These are phyloP conservation scores for Nerophis lumbriciformis DNA, from an alignment of 2,113 vertebrate genomes.

Conservation along the genomic window DNA sequence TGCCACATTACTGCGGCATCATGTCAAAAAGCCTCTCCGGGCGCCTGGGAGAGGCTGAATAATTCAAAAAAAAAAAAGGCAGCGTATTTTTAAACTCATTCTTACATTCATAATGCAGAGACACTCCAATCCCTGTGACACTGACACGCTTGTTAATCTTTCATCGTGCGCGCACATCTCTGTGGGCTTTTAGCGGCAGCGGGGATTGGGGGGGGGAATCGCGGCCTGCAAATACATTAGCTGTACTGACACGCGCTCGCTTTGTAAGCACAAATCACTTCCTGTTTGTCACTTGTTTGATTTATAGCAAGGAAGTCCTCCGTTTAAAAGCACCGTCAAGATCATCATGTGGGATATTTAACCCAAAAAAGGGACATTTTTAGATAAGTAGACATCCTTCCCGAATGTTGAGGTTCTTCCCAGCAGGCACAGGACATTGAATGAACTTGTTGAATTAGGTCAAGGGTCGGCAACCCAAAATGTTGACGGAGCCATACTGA, in stretches of 20 bases:
- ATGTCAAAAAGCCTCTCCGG: constrained; percentile 26
- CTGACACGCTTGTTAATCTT: constrained; percentile 56
- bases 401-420: too few species aligned
- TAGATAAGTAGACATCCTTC: too few species aligned
- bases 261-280: constrained; percentile 37
- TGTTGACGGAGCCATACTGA: too few species aligned
- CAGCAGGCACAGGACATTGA: too few species aligned
- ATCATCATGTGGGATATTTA: too few species aligned
- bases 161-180: constrained; percentile 33
- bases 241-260: constrained; percentile 11
- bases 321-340: too few species aligned
- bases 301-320: background rate
- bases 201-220: constrained; percentile 16
- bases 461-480: too few species aligned
- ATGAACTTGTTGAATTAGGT: too few species aligned
- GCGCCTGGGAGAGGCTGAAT: constrained; percentile 43
- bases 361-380: too few species aligned
- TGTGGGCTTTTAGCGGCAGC: constrained; percentile 28
- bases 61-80: constrained; percentile 44
- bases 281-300: constrained; percentile 20
- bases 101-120: constrained; percentile 62
- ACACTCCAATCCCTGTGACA: constrained; percentile 54
- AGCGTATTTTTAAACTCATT: constrained; percentile 64
- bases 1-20: constrained; percentile 24
- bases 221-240: constrained; percentile 31